Evolutionary conservation across 2,888 invertebrate genomes (phyloP).

Genomic region (Linnaemya tessellans): DNA sequence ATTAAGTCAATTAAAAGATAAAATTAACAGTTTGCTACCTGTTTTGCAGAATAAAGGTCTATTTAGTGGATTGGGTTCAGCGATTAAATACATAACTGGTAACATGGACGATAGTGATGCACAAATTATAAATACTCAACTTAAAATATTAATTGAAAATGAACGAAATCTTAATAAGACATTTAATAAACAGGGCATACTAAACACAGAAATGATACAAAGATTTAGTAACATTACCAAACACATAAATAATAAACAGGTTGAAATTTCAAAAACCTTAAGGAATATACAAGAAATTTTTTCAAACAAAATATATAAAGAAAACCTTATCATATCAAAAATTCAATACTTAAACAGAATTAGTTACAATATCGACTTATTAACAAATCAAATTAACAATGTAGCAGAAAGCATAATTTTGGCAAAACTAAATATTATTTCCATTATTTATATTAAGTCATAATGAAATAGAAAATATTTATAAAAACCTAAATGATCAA

Average conservation of each 20-base stretch:
- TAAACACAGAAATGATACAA: constrained; percentile 50
- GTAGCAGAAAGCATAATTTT: constrained; percentile 67
- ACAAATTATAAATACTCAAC: constrained; percentile 15
- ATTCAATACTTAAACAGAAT: constrained; percentile 50
- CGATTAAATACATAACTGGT: constrained; percentile 42
- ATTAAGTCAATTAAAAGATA: constrained; percentile 15
- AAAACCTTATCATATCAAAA: constrained; percentile 19
- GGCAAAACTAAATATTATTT: constrained; percentile 66
- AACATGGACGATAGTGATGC: constrained; percentile 45
- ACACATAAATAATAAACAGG: constrained; percentile 47
- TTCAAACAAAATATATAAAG: constrained; percentile 28
- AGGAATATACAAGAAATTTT: constrained; percentile 11
- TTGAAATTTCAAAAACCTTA: constrained; percentile 28
- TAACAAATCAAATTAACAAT: constrained; percentile 49
- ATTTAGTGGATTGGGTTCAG: constrained; percentile 45
- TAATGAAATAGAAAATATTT: constrained; percentile 19
- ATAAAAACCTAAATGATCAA: constrained; percentile 45
- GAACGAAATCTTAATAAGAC: constrained; percentile 1
- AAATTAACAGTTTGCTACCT: constrained; percentile 36
- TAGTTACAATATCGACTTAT: constrained; percentile 58
- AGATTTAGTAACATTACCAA: too few species aligned
- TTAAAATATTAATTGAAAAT: constrained; percentile 22
- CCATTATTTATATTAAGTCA: constrained; percentile 65
- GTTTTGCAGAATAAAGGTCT: constrained; percentile 41
- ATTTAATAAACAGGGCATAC: not conserved